Percentiles rank a stretch among this genome's conserved stretches.
Evolutionary conservation across 2,113 vertebrate genomes (phyloP).

Genomic region (Prolemur simus): DNA sequence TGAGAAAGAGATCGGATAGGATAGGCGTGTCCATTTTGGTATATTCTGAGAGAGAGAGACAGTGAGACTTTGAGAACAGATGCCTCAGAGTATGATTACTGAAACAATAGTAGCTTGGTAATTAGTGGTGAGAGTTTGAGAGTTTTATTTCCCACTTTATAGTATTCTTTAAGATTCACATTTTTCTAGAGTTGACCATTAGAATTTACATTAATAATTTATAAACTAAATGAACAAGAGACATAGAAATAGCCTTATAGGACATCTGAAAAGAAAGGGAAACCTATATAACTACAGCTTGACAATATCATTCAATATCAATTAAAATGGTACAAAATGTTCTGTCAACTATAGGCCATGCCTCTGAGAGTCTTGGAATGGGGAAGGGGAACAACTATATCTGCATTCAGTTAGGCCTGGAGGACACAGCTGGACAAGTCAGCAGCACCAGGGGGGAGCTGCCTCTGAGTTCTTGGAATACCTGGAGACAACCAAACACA

Average conservation of each 20-base stretch:
- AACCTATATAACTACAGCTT: not conserved
- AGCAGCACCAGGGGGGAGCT: not conserved
- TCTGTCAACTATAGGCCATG: not conserved
- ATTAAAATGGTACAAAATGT: not conserved
- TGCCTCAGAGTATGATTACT: not conserved
- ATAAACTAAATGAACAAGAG: not conserved
- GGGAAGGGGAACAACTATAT: not conserved
- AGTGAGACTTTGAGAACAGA: not conserved
- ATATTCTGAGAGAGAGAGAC: not conserved
- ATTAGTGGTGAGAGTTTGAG: not conserved
- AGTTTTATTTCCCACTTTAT: not conserved
- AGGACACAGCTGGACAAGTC: not conserved
- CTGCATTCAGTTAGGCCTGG: not conserved
- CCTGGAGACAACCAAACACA: not conserved
- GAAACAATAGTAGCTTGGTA: not conserved
- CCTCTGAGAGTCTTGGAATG: not conserved
- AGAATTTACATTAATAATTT: not conserved
- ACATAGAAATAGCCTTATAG: not conserved
- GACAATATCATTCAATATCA: not conserved
- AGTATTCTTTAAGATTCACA: not conserved
- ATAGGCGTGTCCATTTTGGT: not conserved
- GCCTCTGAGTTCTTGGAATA: not conserved
- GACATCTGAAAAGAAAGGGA: not conserved
- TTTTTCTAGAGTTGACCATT: not conserved
- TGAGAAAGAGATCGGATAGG: not conserved